A percentile compares a stretch with the other conserved stretches of the same genome.
Evolutionary conservation across 2,797 vertebrate species (phyloP).

Genomic region (Loris lydekkerianus): DNA sequence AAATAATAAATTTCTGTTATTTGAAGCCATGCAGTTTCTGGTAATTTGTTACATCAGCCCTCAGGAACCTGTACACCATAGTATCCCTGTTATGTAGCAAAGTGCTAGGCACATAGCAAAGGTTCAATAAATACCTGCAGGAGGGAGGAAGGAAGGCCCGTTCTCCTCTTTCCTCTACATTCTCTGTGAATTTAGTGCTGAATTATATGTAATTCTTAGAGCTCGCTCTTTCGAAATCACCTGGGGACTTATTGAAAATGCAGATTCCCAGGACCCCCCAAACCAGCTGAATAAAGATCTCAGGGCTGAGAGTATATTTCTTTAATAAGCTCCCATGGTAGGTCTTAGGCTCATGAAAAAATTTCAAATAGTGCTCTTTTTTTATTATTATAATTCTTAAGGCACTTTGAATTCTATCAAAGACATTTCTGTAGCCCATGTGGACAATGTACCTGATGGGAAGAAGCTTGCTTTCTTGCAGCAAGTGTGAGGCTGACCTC

Average conservation of each 20-base stretch:
- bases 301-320: neutral
- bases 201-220: neutral
- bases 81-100: neutral
- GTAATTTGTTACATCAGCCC: neutral
- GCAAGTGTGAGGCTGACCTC: slow-evolving; percentile 65
- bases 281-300: neutral
- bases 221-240: neutral
- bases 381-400: slow-evolving; percentile 59
- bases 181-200: neutral
- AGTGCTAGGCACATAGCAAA: neutral
- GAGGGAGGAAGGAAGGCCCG: neutral
- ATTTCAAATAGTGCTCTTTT: slow-evolving; percentile 17
- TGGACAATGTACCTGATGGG: slow-evolving; percentile 33
- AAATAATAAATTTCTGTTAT: neutral
- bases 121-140: neutral
- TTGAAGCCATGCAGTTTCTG: neutral
- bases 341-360: neutral
- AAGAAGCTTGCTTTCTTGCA: slow-evolving; percentile 49
- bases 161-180: neutral
- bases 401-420: slow-evolving; percentile 58
- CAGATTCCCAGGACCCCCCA: neutral
- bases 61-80: neutral
- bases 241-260: neutral
- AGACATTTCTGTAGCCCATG: slow-evolving; percentile 50
- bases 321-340: neutral